Base-by-base conservation (phyloP, 1,140 invertebrate genomes). In the Phymastichus coffea region DNA sequence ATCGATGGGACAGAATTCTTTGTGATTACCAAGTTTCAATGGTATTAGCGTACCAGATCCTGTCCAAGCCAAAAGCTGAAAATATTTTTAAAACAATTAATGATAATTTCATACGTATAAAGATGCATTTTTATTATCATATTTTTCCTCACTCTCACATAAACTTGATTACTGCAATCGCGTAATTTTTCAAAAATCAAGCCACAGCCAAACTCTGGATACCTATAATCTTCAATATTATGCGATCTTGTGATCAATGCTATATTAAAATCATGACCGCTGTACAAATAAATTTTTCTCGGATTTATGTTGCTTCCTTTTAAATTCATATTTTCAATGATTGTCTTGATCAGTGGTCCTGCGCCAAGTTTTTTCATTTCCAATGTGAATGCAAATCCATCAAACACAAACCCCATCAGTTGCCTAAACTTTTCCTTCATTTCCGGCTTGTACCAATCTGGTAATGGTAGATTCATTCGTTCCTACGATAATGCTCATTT, bases 111-210 rank as follows among this genome's bases (percentile, higher is more conserved):
- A n/a, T n/a, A n/a, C n/a, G n/a, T n/a, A n/a, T n/a, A n/a, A n/a
- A n/a, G n/a, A n/a, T n/a, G n/a, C n/a, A n/a, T n/a, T n/a, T n/a
- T n/a, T n/a, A n/a, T n/a, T n/a, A n/a, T n/a, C n/a, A n/a, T n/a
- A n/a, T n/a, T n/a, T n/a, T n/a, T n/a, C n/a, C 33, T 58, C 48
- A 61, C 51, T 30, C 44, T 61, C 1, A 61, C 17, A 12, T 41
- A 55, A 1, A 47, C 1, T 25, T 28, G 12, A 25, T 55, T 55
- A 1, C 46, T 6, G 3, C 23, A 33, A 52, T 55, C 40, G 17
- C 58, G 43, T 10, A 54, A 55, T 41, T 54, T 61, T 35, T 61
- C 58, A n/a, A 61, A 9, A 19, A 61, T 41, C 4, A 61, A 7
- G 20, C 33, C 44, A 25, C n/a, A 48, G 6, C 14, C 19, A n/a